phyloP scores from a whole-genome alignment of 2,888 invertebrate genomes.

The Galerucella calmariensis region DNA sequence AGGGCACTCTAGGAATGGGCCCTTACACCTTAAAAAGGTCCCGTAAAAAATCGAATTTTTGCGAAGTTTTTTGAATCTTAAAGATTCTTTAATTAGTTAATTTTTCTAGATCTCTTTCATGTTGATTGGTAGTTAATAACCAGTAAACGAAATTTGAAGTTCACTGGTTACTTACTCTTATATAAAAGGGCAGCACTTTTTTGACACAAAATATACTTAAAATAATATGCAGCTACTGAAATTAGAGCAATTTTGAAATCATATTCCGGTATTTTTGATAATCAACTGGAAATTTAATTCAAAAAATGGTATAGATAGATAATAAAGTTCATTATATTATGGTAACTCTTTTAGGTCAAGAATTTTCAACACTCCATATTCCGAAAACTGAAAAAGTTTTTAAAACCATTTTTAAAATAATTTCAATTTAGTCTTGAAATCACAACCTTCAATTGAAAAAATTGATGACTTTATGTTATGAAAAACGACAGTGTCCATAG shows the following conservation, averaged over 20 bases:
- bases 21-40: constrained; percentile 22
- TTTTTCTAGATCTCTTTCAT: constrained; percentile 53
- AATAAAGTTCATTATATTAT: too few species aligned
- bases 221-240: background rate
- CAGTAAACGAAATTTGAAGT: constrained; percentile 22
- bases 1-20: constrained; percentile 2
- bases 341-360: too few species aligned
- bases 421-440: too few species aligned
- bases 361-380: too few species aligned
- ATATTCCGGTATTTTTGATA: too few species aligned
- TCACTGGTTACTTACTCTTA: background rate
- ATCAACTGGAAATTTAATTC: too few species aligned
- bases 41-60: constrained; percentile 40
- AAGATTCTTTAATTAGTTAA: constrained; percentile 45
- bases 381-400: too few species aligned
- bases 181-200: background rate
- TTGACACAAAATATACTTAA: background rate
- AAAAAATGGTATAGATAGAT: too few species aligned
- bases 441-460: too few species aligned
- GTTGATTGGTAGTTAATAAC: constrained; percentile 49
- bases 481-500: too few species aligned
- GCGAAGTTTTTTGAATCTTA: constrained; percentile 47
- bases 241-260: background rate
- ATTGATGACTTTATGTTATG: too few species aligned
- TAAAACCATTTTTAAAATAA: too few species aligned